Percentiles rank a stretch among this genome's conserved stretches.
Evolutionary conservation across 2,888 invertebrate species (phyloP).

Genomic region (Dorcus parallelipipedus): DNA sequence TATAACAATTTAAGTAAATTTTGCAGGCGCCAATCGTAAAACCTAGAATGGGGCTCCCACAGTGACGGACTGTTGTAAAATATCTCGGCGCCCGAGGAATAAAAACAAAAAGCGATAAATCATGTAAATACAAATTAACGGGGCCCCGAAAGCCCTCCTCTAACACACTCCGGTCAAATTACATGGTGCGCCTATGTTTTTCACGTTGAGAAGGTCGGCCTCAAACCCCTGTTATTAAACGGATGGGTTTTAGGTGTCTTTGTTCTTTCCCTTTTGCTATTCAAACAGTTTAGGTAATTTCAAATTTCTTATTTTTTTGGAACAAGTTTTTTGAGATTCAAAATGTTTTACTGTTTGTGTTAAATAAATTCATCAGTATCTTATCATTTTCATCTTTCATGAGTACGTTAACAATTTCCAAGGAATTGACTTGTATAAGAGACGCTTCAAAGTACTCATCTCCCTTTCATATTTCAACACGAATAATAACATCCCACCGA

Average conservation of each 20-base stretch:
- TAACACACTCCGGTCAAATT: slow-evolving; percentile 4
- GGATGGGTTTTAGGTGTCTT: background rate
- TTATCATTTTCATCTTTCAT: no score
- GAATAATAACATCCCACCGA: no score
- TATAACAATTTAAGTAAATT: background rate
- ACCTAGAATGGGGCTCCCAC: background rate
- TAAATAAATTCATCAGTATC: no score
- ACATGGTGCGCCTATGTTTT: slow-evolving; percentile 1
- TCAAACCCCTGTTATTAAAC: background rate
- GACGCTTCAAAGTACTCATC: no score
- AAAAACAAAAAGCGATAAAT: background rate
- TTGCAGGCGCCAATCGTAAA: background rate
- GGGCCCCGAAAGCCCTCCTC: background rate
- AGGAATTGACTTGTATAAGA: no score
- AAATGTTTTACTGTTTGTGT: no score
- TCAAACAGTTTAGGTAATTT: background rate
- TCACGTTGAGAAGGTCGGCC: background rate
- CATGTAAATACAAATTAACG: background rate
- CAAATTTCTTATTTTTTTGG: background rate
- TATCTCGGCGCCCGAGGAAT: background rate
- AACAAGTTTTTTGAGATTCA: no score
- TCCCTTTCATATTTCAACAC: no score
- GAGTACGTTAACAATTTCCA: no score
- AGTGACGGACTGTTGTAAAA: background rate
- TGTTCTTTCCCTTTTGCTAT: slow-evolving; percentile 2